Conservation (phyloP, 2,797 vertebrate species). For the Picus viridis region DNA sequence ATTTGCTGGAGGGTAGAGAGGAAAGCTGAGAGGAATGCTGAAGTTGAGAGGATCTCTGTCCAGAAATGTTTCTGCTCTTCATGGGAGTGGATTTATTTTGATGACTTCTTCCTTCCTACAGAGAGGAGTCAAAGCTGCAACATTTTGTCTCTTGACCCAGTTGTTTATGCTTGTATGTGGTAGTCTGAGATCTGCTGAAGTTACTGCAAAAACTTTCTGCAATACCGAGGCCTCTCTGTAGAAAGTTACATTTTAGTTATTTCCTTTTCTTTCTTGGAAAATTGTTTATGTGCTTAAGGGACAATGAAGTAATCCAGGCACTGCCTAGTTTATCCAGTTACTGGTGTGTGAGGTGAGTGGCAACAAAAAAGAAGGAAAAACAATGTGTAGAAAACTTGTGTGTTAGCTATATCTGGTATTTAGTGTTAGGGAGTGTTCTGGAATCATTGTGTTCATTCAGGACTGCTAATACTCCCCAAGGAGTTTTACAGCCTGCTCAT, state of each 20-base stretch:
- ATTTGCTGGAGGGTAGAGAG: neutral
- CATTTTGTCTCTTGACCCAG: neutral
- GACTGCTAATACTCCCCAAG: neutral
- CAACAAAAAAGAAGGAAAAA: neutral
- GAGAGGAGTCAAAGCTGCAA: neutral
- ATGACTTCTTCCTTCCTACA: neutral
- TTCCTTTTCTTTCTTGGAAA: neutral
- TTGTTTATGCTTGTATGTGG: neutral
- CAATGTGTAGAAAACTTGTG: neutral
- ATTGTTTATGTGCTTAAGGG: neutral
- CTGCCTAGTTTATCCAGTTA: neutral
- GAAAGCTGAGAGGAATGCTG: neutral
- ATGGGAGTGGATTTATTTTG: neutral
- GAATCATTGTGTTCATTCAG: neutral
- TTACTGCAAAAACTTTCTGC: neutral
- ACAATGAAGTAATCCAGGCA: neutral
- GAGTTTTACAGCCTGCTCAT: neutral
- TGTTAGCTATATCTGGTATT: neutral
- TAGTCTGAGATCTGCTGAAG: neutral
- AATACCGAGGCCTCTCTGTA: neutral
- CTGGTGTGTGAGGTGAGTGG: neutral
- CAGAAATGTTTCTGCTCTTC: neutral
- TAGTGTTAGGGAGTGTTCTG: neutral
- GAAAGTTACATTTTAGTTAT: neutral
- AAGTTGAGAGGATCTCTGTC: neutral